Evolutionary conservation across 2,797 vertebrate species (phyloP).

Genomic region (Valencia hispanica): DNA sequence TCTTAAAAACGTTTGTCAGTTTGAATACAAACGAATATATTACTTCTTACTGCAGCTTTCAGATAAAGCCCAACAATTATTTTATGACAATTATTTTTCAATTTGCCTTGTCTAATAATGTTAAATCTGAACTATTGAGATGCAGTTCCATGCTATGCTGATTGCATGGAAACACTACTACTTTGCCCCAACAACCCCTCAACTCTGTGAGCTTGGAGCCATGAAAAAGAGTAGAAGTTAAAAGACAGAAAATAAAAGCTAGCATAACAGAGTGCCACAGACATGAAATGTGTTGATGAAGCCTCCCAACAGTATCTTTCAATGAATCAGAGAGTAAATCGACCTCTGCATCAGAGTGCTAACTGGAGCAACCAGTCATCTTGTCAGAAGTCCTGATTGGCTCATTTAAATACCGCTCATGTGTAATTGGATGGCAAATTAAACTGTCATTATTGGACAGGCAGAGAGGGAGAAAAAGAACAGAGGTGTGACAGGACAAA

Average conservation of each 20-base stretch:
- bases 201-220: background rate
- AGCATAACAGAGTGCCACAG: background rate
- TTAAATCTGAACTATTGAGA: background rate
- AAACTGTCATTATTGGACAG: slow-evolving; percentile 88
- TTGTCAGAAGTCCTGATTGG: slow-evolving; percentile 81
- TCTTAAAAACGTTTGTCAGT: too few relatives aligned
- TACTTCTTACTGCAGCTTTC: too few relatives aligned
- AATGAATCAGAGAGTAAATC: slow-evolving; percentile 62
- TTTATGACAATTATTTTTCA: background rate
- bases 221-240: background rate
- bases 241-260: background rate
- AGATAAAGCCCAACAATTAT: too few relatives aligned
- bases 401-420: slow-evolving; percentile 91
- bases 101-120: background rate
- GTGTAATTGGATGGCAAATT: slow-evolving; percentile 90
- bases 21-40: too few relatives aligned
- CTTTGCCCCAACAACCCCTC: background rate
- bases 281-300: slow-evolving; percentile 4
- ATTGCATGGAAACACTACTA: background rate
- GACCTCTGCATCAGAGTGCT: slow-evolving; percentile 66
- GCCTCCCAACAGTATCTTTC: slow-evolving; percentile 23
- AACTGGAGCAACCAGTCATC: slow-evolving; percentile 81
- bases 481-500: slow-evolving; percentile 79
- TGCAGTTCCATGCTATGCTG: background rate
- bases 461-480: slow-evolving; percentile 56